These are phyloP conservation scores for Suillia variegata DNA, from an alignment of 2,888 invertebrate species.

Conservation along the genomic window DNA sequence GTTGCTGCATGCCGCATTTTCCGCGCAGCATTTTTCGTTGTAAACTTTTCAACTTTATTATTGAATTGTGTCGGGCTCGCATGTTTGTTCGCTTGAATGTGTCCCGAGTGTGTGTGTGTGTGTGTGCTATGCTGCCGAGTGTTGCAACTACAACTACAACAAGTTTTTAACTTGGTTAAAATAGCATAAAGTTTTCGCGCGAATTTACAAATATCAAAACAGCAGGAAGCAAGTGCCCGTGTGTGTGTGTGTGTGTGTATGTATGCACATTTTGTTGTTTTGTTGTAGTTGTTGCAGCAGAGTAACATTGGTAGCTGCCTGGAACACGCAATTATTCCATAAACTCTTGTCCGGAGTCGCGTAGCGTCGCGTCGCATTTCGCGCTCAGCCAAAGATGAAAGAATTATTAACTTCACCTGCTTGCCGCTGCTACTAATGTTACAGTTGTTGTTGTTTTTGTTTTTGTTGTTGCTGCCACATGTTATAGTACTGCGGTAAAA, in stretches of 20 bases:
- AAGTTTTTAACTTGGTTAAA: slow-evolving; percentile 7
- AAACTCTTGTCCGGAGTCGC: slow-evolving; percentile 24
- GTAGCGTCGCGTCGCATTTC: too few relatives aligned
- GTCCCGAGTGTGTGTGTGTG: too few relatives aligned
- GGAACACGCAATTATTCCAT: slow-evolving; percentile 25
- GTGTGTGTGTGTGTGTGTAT: too few relatives aligned
- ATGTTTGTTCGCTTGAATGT: background rate
- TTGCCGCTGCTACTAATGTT: too few relatives aligned
- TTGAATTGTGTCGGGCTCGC: background rate
- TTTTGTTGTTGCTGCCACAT: too few relatives aligned
- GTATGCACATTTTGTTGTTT: too few relatives aligned
- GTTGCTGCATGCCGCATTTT: background rate
- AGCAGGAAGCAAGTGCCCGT: background rate
- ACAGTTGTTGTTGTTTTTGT: too few relatives aligned
- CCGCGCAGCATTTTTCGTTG: background rate
- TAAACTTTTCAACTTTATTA: slow-evolving; percentile 4
- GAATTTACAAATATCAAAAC: background rate
- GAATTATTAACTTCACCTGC: slow-evolving; percentile 29
- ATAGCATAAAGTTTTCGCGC: background rate
- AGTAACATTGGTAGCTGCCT: background rate
- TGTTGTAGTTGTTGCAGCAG: too few relatives aligned
- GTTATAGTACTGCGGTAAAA: too few relatives aligned
- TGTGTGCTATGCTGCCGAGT: background rate
- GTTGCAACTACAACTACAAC: background rate
- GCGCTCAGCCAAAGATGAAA: too few relatives aligned